These are phyloP conservation scores for Phasia obesa DNA, from an alignment of 2,888 invertebrate species.

Conservation along the genomic window DNA sequence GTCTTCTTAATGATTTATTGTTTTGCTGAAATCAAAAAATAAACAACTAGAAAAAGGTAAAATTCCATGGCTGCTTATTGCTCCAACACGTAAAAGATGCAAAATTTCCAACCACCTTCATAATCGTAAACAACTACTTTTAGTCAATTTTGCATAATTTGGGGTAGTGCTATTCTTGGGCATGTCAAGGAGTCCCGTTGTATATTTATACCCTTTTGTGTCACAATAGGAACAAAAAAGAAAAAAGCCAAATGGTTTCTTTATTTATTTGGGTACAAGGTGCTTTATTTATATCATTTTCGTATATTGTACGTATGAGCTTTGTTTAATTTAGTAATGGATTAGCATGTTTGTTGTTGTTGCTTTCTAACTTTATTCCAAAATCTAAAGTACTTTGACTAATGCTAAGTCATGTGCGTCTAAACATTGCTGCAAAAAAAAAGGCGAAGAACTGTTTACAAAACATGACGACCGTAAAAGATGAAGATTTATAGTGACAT, in stretches of 20 bases:
- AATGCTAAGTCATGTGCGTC: conserved; percentile 77
- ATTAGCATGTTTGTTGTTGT: conserved; percentile 74
- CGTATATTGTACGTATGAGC: conserved; percentile 49
- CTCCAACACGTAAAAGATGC: neutral
- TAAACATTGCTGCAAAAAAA: conserved; percentile 41
- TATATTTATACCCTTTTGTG: conserved; percentile 24
- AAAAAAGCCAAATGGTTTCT: conserved; percentile 55
- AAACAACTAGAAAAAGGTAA: conserved; percentile 62
- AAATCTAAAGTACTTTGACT: conserved; percentile 62
- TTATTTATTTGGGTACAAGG: conserved; percentile 74
- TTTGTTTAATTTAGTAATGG: conserved; percentile 81
- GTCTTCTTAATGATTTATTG: conserved; percentile 69
- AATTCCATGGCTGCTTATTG: neutral
- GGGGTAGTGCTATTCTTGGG: conserved; percentile 29
- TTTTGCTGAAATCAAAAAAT: conserved; percentile 57
- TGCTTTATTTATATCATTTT: conserved; percentile 75
- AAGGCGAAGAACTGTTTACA: conserved; percentile 50
- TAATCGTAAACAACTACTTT: conserved; percentile 30
- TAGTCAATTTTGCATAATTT: conserved; percentile 38
- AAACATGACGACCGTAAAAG: conserved; percentile 67
- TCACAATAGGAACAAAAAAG: neutral
- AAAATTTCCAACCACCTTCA: neutral
- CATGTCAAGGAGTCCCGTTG: conserved; percentile 21
- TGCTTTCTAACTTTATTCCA: conserved; percentile 1
- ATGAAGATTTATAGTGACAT: conserved; percentile 78